Conservation (phyloP, 2,797 vertebrate genomes). For the Tangara arthus region DNA sequence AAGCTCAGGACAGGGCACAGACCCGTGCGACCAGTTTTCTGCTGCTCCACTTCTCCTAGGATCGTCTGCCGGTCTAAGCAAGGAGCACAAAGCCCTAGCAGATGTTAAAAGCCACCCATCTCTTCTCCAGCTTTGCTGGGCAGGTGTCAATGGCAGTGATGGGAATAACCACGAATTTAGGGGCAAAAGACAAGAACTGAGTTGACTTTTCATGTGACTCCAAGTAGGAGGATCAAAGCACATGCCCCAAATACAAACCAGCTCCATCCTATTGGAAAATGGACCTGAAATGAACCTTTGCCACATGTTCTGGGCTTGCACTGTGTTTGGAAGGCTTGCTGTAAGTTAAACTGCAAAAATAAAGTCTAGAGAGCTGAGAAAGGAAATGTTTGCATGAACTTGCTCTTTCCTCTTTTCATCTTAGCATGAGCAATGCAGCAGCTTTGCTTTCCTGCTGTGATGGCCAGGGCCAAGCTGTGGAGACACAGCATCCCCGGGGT, state of each 20-base stretch:
- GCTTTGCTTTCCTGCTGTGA: not conserved
- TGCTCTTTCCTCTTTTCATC: not conserved
- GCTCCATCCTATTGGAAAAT: not conserved
- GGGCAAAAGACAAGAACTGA: not conserved
- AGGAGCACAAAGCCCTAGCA: not conserved
- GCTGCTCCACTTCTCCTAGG: not conserved
- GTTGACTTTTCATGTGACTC: not conserved
- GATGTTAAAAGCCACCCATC: not conserved
- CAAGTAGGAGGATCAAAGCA: not conserved
- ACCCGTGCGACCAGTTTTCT: slow-evolving; percentile 9
- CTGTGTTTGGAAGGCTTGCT: not conserved
- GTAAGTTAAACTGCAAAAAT: not conserved
- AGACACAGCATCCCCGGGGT: not conserved
- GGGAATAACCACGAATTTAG: not conserved
- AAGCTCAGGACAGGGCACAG: not conserved
- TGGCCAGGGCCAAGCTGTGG: not conserved
- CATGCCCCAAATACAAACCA: not conserved
- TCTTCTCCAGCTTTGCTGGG: not conserved
- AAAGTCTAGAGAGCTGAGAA: not conserved
- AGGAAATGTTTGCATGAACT: slow-evolving; percentile 8
- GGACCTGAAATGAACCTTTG: not conserved
- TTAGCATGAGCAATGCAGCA: not conserved
- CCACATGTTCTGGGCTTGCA: not conserved
- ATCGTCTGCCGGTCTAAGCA: fast-evolving
- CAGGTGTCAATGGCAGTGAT: not conserved